Conservation (phyloP, 2,797 vertebrate genomes). For the Cyclura pinguis region DNA sequence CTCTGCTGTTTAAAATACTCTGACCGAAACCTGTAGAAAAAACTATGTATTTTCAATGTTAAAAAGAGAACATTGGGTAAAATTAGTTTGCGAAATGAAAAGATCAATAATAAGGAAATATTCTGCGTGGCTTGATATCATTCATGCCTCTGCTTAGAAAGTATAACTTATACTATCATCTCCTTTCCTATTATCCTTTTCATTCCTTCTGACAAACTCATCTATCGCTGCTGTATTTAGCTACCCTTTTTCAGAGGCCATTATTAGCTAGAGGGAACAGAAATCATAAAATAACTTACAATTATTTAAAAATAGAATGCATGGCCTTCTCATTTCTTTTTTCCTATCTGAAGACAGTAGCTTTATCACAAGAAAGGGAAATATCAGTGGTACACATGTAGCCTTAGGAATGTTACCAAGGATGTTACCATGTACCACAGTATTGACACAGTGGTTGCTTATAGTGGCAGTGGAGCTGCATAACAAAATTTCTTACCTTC, state of each 20-base stretch:
- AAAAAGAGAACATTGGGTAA: background rate
- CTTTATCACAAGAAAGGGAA: background rate
- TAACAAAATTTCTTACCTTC: constrained; percentile 83
- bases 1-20: no score
- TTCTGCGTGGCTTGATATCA: background rate
- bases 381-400: background rate
- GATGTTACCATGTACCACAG: no score
- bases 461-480: background rate
- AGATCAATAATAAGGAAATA: background rate
- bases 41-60: background rate
- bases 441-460: background rate
- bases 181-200: background rate
- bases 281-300: background rate
- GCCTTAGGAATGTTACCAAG: background rate
- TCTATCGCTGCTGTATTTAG: background rate
- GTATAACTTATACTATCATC: background rate
- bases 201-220: background rate
- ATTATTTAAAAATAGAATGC: background rate
- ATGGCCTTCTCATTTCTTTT: background rate
- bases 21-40: background rate
- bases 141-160: background rate
- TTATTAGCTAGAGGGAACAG: no score
- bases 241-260: no score
- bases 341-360: background rate
- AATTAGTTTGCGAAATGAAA: background rate